Percentiles rank a stretch among this genome's conserved stretches.
phyloP scores from a whole-genome alignment of 2,113 vertebrate species.

The Jaculus jaculus region DNA sequence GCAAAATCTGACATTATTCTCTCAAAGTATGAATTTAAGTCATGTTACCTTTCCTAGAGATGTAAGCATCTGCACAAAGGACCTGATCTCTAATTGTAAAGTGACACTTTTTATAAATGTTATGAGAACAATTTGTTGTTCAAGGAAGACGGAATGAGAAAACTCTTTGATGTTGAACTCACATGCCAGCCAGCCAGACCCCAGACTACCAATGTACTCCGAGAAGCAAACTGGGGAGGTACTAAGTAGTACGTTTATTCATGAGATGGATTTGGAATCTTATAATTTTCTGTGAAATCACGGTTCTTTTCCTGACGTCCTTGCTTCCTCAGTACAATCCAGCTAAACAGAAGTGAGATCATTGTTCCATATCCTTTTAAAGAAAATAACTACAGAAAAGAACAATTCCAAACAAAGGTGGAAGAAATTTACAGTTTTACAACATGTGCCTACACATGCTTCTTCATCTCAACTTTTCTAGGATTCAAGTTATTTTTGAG shows the following conservation, averaged over 20 bases:
- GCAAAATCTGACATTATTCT: background rate
- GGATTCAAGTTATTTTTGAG: conserved; percentile 22
- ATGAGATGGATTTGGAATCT: conserved; percentile 21
- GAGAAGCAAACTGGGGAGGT: background rate
- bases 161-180: background rate
- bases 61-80: conserved; percentile 4
- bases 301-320: conserved; percentile 33
- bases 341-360: conserved; percentile 38
- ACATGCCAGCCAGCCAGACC: background rate
- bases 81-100: conserved; percentile 49
- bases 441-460: conserved; percentile 5
- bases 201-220: background rate
- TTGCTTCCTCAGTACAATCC: conserved; percentile 39
- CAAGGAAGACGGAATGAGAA: conserved; percentile 15
- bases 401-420: conserved; percentile 36
- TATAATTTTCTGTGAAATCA: conserved; percentile 43
- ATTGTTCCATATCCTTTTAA: conserved; percentile 50
- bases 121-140: conserved; percentile 41
- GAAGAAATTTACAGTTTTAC: conserved; percentile 46
- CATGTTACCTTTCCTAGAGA: conserved; percentile 55
- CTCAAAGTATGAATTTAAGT: conserved; percentile 34
- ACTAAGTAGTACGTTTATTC: background rate
- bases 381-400: background rate
- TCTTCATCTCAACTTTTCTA: conserved; percentile 9
- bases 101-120: conserved; percentile 30